Evolutionary conservation across 2,113 vertebrate genomes (phyloP), one percentile per base, ranked within the genome.

Genomic region (Phrynosoma platyrhinos): DNA sequence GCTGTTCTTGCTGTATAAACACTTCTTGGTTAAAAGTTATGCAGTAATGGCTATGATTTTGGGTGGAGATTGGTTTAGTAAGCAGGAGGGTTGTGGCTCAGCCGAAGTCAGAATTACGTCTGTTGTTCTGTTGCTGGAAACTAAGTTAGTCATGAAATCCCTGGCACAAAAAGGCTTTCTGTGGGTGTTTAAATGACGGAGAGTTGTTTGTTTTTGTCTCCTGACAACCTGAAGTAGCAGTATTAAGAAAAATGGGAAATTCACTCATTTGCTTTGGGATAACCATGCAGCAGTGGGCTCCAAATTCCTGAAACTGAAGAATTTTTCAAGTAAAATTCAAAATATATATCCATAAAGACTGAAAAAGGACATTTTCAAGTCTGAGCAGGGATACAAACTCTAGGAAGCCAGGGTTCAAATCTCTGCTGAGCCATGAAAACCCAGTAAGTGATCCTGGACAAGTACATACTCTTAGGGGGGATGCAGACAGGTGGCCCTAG

Each of bases 51-150:
- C 92, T 81, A 89, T 77, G 20, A 84, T 79, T 27, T 8, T 79
- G 30, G 76, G 79, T 88, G 89, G 80, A 79, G 92, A 40, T 93
- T 94, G 84, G 83, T 92, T 79, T 75, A 30, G 83, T 84, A 91
- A 92, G 52, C 0, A 0, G 86, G 79, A 71, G 68, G 84, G 36
- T 84, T 91, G 89, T 83, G 62, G 55, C 86, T 92, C 85, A 88
- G 78, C 82, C 89, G 83, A 23, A 88, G 92, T 92, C 92, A 91
- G 79, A 66, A 88, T 89, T 89, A 82, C 9, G 0, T 92, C 86
- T 82, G 88, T 87, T 91, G 18, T 0, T 77, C 82, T 89, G 77
- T 90, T 85, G 66, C 78, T 94, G 82, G 88, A 89, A 94, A 93
- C 89, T 10, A 27, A 58, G 3, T 69, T 47, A 72, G 47, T n/a